Conservation (phyloP, 2,113 vertebrate genomes). For the Syngnathus scovelli region DNA sequence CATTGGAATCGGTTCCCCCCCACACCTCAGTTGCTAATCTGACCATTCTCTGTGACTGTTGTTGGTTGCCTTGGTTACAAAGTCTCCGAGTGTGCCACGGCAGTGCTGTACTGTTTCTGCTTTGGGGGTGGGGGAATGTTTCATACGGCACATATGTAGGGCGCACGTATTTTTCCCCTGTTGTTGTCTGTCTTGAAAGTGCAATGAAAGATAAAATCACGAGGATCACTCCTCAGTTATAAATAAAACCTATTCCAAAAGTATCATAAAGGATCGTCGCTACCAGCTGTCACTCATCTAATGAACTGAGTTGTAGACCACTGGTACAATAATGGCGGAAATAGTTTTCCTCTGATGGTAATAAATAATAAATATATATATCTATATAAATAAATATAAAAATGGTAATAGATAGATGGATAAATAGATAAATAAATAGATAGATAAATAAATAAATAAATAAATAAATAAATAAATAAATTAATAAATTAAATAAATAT, state of each 20-base stretch:
- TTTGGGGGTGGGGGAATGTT: conserved; percentile 34
- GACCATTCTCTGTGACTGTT: conserved; percentile 63
- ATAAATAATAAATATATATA: too few relatives aligned
- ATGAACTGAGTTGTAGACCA: not conserved
- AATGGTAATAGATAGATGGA: too few relatives aligned
- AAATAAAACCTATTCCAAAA: not conserved
- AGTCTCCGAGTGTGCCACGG: conserved; percentile 58
- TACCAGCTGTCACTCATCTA: not conserved
- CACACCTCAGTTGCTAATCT: conserved; percentile 61
- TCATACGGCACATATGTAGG: conserved; percentile 54
- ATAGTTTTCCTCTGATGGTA: too few relatives aligned
- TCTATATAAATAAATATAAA: too few relatives aligned
- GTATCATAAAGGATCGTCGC: not conserved
- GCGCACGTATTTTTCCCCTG: conserved; percentile 12
- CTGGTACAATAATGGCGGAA: too few relatives aligned
- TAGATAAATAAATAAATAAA: too few relatives aligned
- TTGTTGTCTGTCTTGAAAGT: conserved; percentile 19
- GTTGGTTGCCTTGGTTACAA: conserved; percentile 75
- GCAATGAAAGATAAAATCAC: not conserved
- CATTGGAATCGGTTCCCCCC: conserved; percentile 48
- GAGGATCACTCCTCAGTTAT: not conserved
- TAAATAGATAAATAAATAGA: too few relatives aligned
- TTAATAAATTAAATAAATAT: too few relatives aligned
- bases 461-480: too few relatives aligned
- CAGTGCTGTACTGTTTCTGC: conserved; percentile 48